Conservation (phyloP, 2,113 vertebrate genomes). For the Cettia cetti region DNA sequence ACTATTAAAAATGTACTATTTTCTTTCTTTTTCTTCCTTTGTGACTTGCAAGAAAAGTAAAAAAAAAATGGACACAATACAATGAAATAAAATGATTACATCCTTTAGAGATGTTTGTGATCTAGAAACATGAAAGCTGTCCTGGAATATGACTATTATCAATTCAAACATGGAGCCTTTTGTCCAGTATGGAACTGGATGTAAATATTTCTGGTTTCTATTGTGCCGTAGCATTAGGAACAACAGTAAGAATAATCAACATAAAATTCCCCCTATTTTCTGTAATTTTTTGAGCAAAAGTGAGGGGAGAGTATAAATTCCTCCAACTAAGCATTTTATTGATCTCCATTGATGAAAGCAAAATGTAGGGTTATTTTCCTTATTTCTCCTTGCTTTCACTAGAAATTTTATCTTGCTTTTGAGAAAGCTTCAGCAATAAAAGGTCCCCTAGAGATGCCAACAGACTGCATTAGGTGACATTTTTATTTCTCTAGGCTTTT, state of each 20-base stretch:
- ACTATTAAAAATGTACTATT: neutral
- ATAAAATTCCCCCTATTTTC: neutral
- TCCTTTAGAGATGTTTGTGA: neutral
- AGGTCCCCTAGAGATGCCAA: neutral
- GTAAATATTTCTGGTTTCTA: constrained; percentile 13
- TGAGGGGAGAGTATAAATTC: neutral
- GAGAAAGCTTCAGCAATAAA: neutral
- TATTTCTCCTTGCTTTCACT: neutral
- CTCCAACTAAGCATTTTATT: neutral
- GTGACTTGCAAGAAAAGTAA: neutral
- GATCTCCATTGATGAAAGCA: neutral
- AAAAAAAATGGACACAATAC: neutral
- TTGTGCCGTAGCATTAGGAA: neutral
- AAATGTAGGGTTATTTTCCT: neutral
- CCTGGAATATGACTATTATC: neutral
- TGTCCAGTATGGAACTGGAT: neutral
- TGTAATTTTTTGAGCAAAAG: neutral
- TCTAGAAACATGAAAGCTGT: neutral
- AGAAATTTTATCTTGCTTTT: neutral
- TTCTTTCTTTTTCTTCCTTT: neutral
- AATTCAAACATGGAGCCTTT: neutral
- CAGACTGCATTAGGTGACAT: neutral
- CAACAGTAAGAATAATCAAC: neutral
- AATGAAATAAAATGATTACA: neutral
- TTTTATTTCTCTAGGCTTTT: neutral